Conservation (phyloP, 2,113 vertebrate genomes). For the Semnornis frantzii region DNA sequence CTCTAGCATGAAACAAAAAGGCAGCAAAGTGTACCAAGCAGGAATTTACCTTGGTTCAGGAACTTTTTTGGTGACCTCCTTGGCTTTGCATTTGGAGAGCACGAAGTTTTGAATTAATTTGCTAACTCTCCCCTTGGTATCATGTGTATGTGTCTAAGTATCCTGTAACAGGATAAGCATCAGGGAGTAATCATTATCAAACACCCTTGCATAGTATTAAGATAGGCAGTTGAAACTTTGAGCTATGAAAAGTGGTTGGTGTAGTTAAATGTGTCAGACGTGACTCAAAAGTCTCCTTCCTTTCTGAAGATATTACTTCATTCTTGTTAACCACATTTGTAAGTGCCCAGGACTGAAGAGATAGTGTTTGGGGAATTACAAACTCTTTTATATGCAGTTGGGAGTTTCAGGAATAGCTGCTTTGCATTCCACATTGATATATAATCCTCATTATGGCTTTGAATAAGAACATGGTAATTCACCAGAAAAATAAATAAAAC, state of each 20-base stretch:
- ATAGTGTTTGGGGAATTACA: conserved; percentile 73
- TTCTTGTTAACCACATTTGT: conserved; percentile 72
- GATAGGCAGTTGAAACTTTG: conserved; percentile 32
- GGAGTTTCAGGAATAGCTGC: conserved; percentile 68
- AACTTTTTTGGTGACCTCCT: not conserved
- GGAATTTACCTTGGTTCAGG: not conserved
- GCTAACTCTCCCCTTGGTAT: not conserved
- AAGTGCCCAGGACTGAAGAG: conserved; percentile 67
- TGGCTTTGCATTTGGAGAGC: not conserved
- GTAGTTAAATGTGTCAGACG: conserved; percentile 74
- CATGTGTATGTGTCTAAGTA: not conserved
- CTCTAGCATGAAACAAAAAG: not conserved
- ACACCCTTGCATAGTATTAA: conserved; percentile 3
- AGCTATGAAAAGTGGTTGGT: conserved; percentile 46
- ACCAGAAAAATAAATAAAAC: conserved; percentile 45
- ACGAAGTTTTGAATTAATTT: not conserved
- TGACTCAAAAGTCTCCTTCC: conserved; percentile 75
- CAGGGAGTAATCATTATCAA: conserved; percentile 56
- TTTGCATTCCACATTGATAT: conserved; percentile 70
- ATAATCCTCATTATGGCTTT: conserved; percentile 70
- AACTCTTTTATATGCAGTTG: conserved; percentile 57
- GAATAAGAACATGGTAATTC: conserved; percentile 67
- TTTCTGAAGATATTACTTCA: conserved; percentile 71
- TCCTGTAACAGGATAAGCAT: conserved; percentile 67
- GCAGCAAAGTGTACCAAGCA: not conserved